Evolutionary conservation across 2,113 vertebrate species (phyloP), one percentile per base, ranked within the genome.

Genomic region (Natator depressus): DNA sequence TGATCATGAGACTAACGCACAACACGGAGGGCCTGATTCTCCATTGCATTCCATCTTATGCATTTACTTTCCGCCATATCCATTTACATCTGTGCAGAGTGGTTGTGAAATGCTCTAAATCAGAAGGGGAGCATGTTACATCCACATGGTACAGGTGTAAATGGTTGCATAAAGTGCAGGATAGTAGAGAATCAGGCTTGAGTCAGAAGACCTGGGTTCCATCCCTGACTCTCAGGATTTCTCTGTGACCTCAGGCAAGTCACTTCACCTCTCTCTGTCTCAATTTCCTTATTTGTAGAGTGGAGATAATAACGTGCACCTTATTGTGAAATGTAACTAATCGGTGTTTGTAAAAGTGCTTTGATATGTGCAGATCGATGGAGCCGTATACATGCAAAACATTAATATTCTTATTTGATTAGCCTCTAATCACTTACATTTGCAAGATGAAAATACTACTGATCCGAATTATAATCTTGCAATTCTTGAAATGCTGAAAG

Each of bases 401-500:
- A 69, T 69, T 6, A 65, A 65, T 65, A 35, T 65, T 65, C 13
- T 35, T 65, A 35, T 65, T 65, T 65, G 62, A 65, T 65, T 65
- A 65, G 35, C 14, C 62, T 65, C 12, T 35, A 69, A 69, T n/a
- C 35, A 35, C 29, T 35, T 14, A 19, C 35, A 69, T n/a, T 69
- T 69, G 17, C 62, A 69, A n/a, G 7, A 69, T 69, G 62, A 35
- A 69, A 69, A 69, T 69, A 4, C 16, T 69, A n/a, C 62, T 35
- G n/a, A 69, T 16, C 62, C 4, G 16, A n/a, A 69, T 69, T n/a
- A n/a, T 69, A 69, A 69, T 35, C 59, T 69, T n/a, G 62, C 35
- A n/a, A n/a, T 69, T 69, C 17, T 19, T 69, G 62, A 92, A 84
- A 84, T 62, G 22, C 59, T 62, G 35, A 17, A 95, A 95, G 35